phyloP scores from a whole-genome alignment of 2,888 invertebrate genomes.

The Scaptomyza cyrtandrae region DNA sequence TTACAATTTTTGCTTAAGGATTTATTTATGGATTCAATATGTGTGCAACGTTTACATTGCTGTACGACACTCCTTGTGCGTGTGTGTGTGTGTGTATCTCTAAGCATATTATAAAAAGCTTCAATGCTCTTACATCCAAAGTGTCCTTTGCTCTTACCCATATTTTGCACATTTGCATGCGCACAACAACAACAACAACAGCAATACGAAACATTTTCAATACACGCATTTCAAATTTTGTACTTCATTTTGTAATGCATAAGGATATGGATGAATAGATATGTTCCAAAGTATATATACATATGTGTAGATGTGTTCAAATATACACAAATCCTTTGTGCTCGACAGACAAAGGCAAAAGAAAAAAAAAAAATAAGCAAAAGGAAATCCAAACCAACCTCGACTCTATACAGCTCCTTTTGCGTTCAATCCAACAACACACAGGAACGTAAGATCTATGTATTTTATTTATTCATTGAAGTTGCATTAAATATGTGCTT shows the following conservation, averaged over 20 bases:
- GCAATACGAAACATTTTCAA: conserved; percentile 54
- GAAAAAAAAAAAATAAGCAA: conserved; percentile 2
- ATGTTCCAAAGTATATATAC: background rate
- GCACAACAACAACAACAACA: conserved; percentile 35
- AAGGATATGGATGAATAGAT: conserved; percentile 24
- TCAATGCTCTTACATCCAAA: conserved; percentile 48
- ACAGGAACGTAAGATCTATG: background rate
- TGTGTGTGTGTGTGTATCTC: conserved; percentile 34
- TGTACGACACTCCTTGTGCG: conserved; percentile 10
- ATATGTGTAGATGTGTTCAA: background rate
- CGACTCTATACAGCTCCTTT: conserved; percentile 5
- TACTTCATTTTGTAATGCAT: conserved; percentile 71
- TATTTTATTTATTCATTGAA: conserved; percentile 25
- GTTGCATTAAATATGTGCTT: conserved; percentile 19
- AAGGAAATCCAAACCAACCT: conserved; percentile 7
- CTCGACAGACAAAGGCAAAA: conserved; percentile 6
- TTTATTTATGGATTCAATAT: conserved; percentile 80
- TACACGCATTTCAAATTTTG: conserved; percentile 58
- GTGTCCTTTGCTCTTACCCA: background rate
- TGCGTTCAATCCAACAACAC: background rate
- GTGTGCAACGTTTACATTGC: conserved; percentile 63
- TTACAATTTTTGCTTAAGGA: conserved; percentile 81
- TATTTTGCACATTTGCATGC: conserved; percentile 49
- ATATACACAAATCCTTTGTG: conserved; percentile 25
- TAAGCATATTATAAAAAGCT: conserved; percentile 60